These are phyloP conservation scores for Magallana gigas DNA, from an alignment of 1,140 invertebrate genomes.

Conservation along the genomic window DNA sequence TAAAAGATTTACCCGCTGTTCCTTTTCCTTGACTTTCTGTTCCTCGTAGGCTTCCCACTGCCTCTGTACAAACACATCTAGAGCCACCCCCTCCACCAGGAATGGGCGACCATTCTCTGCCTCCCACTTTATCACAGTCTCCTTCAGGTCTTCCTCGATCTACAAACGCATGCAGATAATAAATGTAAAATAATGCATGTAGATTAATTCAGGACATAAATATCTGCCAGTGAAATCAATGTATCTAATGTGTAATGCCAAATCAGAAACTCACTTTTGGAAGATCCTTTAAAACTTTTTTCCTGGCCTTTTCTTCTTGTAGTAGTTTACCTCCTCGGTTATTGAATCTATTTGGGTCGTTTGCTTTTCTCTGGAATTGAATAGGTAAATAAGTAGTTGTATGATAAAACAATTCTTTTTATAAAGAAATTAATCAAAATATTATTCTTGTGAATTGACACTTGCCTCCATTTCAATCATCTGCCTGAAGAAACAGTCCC, in stretches of 20 bases:
- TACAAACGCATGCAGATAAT: slow-evolving; percentile 37
- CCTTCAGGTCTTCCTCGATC: slow-evolving; percentile 78
- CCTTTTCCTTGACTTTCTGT: slow-evolving; percentile 78
- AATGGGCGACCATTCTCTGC: slow-evolving; percentile 72
- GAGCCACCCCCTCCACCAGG: slow-evolving; percentile 75
- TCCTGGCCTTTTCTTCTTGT: slow-evolving; percentile 90
- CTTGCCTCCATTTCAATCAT: slow-evolving; percentile 73
- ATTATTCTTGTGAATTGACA: too few species aligned
- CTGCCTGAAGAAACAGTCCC: slow-evolving; percentile 66
- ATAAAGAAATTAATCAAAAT: too few species aligned
- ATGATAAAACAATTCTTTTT: too few species aligned
- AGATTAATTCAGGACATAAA: too few species aligned
- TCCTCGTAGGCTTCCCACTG: slow-evolving; percentile 76
- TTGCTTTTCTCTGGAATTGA: slow-evolving; percentile 81
- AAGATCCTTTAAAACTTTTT: slow-evolving; percentile 84
- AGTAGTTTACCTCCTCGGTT: slow-evolving; percentile 90
- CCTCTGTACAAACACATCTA: slow-evolving; percentile 73
- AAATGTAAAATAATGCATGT: too few species aligned
- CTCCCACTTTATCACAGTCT: slow-evolving; percentile 76
- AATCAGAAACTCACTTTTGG: slow-evolving; percentile 72
- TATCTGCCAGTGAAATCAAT: too few species aligned
- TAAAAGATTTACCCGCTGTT: slow-evolving; percentile 71
- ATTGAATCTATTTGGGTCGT: slow-evolving; percentile 89
- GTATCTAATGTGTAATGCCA: too few species aligned
- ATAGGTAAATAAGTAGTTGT: background rate